phyloP scores from a whole-genome alignment of 1,140 invertebrate species.

The Lordiphosa stackelbergi region DNA sequence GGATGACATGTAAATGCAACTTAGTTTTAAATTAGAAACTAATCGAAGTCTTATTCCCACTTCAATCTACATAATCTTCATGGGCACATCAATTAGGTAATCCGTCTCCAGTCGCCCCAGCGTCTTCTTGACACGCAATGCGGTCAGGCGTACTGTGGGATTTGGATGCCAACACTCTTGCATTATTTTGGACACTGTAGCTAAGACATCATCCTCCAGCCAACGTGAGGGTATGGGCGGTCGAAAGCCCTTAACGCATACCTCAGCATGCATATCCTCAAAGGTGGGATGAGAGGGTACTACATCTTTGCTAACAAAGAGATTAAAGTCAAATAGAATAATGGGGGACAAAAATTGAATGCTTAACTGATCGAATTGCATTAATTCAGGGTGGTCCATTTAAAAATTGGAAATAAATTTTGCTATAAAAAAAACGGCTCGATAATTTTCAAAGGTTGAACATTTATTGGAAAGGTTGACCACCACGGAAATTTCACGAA shows the following conservation, averaged over 20 bases:
- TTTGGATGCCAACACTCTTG: constrained; percentile 95
- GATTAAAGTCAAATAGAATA: no score
- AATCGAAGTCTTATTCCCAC: constrained; percentile 18
- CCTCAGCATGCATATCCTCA: constrained; percentile 95
- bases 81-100: constrained; percentile 66
- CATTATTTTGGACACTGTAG: constrained; percentile 88
- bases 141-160: constrained; percentile 91
- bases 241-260: constrained; percentile 87
- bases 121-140: constrained; percentile 95
- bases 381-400: no score
- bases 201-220: constrained; percentile 84
- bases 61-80: constrained; percentile 46
- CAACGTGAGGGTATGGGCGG: constrained; percentile 88
- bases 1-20: constrained; percentile 57
- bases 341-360: no score
- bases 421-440: no score
- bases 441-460: no score
- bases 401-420: no score
- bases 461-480: no score
- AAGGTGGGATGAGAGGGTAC: constrained; percentile 93
- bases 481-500: no score
- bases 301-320: no score
- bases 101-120: constrained; percentile 82
- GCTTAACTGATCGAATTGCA: no score
- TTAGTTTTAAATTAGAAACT: constrained; percentile 52